These are phyloP conservation scores for Temnothorax ravouxi DNA, from an alignment of 2,888 invertebrate genomes.

Conservation along the genomic window DNA sequence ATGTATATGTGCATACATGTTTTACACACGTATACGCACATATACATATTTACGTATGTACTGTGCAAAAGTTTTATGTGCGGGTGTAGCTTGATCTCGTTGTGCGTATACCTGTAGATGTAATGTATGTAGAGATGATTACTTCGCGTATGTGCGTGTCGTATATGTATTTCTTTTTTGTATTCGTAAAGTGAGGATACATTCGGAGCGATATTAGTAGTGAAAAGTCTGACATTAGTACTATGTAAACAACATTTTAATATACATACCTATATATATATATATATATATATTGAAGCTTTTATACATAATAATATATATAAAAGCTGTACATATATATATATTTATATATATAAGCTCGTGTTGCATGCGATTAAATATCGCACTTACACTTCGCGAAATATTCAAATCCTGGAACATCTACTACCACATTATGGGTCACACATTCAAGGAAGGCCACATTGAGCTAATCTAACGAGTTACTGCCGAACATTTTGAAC, in stretches of 20 bases:
- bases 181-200: constrained; percentile 43
- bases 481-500: constrained; percentile 80
- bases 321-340: constrained; percentile 7
- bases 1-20: constrained; percentile 73
- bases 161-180: constrained; percentile 54
- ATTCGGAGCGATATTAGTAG: constrained; percentile 39
- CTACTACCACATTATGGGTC: constrained; percentile 71
- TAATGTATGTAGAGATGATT: constrained; percentile 47
- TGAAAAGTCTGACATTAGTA: constrained; percentile 39
- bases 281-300: constrained; percentile 26
- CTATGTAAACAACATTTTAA: constrained; percentile 43
- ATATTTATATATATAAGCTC: constrained; percentile 38
- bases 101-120: constrained; percentile 36
- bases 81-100: constrained; percentile 33
- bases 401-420: constrained; percentile 61
- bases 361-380: constrained; percentile 55
- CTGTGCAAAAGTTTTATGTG: constrained; percentile 15
- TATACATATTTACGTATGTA: constrained; percentile 43
- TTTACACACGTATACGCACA: constrained; percentile 11
- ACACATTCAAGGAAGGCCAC: constrained; percentile 85
- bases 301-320: constrained; percentile 37
- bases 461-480: constrained; percentile 86
- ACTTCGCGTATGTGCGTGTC: constrained; percentile 55
- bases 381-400: constrained; percentile 60
- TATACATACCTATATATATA: constrained; percentile 15